Evolutionary conservation across 2,797 vertebrate species (phyloP).

Genomic region (Clamator glandarius): DNA sequence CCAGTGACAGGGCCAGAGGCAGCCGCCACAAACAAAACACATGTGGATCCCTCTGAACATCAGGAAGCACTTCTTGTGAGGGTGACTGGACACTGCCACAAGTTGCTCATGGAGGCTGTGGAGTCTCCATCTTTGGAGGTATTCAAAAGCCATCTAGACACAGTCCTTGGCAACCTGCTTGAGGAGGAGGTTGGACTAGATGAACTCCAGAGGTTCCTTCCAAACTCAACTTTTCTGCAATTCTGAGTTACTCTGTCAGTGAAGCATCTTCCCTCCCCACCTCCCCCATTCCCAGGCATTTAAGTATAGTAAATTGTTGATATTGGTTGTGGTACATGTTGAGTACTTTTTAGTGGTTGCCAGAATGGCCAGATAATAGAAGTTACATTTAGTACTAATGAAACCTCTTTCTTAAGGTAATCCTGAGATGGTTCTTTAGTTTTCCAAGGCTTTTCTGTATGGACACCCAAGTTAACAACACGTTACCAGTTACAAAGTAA

Average conservation of each 20-base stretch:
- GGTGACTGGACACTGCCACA: neutral
- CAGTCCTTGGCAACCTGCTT: neutral
- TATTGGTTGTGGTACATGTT: neutral
- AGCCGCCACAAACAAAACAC: neutral
- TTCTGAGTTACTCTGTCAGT: neutral
- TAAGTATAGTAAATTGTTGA: neutral
- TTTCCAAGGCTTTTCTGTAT: neutral
- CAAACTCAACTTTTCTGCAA: neutral
- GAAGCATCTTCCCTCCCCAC: neutral
- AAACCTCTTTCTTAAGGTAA: neutral
- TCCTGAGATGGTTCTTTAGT: neutral
- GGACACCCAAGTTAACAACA: neutral
- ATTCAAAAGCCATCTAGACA: rapidly evolving
- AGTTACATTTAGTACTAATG: neutral
- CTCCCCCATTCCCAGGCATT: neutral
- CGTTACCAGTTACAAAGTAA: neutral
- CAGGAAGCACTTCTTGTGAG: neutral
- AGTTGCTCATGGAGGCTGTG: neutral
- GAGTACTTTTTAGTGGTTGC: neutral
- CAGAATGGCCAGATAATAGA: neutral
- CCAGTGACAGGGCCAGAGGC: neutral
- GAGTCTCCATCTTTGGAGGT: neutral
- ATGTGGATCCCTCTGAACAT: neutral
- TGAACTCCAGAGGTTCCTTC: neutral
- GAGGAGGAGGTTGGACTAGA: neutral